phyloP scores from a whole-genome alignment of 2,888 invertebrate genomes.

The Schizotus pectinicornis region DNA sequence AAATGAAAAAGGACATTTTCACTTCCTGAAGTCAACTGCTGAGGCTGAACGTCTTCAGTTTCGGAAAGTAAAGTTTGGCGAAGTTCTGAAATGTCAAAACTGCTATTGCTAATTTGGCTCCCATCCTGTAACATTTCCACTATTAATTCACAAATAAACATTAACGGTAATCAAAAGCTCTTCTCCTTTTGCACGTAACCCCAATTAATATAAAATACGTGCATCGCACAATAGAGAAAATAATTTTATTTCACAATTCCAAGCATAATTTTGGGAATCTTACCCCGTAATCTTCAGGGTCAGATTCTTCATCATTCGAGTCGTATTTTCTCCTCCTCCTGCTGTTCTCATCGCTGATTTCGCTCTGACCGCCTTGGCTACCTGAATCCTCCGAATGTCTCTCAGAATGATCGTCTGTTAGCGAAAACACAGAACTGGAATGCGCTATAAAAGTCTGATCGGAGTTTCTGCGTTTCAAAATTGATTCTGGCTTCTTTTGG shows the following conservation, averaged over 20 bases:
- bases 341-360: slow-evolving; percentile 70
- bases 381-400: slow-evolving; percentile 72
- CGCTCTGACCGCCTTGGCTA: slow-evolving; percentile 71
- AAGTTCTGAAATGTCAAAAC: slow-evolving; percentile 72
- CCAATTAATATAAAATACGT: slow-evolving; percentile 2
- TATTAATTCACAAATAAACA: too few relatives aligned
- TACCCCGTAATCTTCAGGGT: slow-evolving; percentile 72
- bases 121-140: slow-evolving; percentile 62
- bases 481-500: slow-evolving; percentile 54
- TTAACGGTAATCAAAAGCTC: too few relatives aligned
- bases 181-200: slow-evolving; percentile 6
- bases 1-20: slow-evolving; percentile 79
- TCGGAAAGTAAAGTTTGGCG: slow-evolving; percentile 75
- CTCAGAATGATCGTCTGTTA: slow-evolving; percentile 60
- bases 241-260: slow-evolving; percentile 3
- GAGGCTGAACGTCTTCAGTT: slow-evolving; percentile 67
- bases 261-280: slow-evolving; percentile 46
- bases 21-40: slow-evolving; percentile 70
- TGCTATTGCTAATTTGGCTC: slow-evolving; percentile 68
- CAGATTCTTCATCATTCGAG: slow-evolving; percentile 77
- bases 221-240: neutral
- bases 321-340: slow-evolving; percentile 66
- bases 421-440: slow-evolving; percentile 57
- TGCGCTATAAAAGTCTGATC: slow-evolving; percentile 60
- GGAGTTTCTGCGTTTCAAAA: slow-evolving; percentile 64